phyloP scores from a whole-genome alignment of 2,797 vertebrate species.

The Acropternis orthonyx region DNA sequence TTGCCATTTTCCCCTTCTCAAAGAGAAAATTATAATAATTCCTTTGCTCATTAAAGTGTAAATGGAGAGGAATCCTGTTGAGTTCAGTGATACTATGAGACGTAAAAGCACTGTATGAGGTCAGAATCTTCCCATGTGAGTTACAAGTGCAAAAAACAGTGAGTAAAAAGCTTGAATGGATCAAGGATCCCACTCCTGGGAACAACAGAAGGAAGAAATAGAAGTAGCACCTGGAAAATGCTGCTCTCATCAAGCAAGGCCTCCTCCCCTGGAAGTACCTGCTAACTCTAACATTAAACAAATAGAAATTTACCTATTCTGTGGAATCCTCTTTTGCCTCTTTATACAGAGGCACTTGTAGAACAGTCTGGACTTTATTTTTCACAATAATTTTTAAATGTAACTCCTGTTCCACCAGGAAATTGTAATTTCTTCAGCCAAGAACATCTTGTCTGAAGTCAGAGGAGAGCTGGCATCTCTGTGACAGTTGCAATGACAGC shows the following conservation, averaged over 20 bases:
- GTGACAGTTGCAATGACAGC: neutral
- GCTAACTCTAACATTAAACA: neutral
- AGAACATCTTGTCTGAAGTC: neutral
- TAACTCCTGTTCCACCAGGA: neutral
- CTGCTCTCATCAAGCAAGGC: neutral
- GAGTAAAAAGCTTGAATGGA: neutral
- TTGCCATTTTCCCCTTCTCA: neutral
- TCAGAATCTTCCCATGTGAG: neutral
- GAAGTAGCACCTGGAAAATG: neutral
- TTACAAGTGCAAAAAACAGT: neutral
- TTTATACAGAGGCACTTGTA: neutral
- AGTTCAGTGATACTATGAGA: neutral
- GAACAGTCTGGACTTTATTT: neutral
- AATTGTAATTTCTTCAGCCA: neutral
- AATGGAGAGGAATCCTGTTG: neutral
- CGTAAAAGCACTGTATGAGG: neutral
- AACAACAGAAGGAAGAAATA: neutral
- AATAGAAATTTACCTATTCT: neutral
- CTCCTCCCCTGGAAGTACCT: neutral
- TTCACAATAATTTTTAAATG: neutral
- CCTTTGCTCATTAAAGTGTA: neutral
- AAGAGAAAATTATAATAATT: neutral
- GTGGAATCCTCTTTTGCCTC: neutral
- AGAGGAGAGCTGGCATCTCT: neutral
- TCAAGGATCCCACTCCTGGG: neutral